Conservation (phyloP, 2,113 vertebrate species). For the Psophia crepitans region DNA sequence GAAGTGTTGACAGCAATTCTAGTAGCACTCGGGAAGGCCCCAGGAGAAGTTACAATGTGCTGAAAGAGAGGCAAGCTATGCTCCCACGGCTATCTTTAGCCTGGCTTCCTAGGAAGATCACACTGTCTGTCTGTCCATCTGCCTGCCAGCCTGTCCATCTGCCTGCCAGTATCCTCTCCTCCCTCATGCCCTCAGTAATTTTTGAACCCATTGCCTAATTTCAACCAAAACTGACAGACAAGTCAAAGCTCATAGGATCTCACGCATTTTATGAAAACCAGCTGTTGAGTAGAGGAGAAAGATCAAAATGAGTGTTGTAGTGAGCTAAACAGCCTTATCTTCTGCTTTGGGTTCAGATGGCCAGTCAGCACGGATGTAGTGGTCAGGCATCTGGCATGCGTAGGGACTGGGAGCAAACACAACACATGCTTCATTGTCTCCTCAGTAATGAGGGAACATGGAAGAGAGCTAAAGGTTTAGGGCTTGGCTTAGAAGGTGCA, state of each 20-base stretch:
- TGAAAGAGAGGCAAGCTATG: not conserved
- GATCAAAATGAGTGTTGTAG: not conserved
- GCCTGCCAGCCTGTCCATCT: not conserved
- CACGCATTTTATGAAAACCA: not conserved
- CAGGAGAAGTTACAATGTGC: not conserved
- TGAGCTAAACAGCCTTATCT: not conserved
- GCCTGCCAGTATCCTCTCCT: not conserved
- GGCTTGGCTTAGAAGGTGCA: not conserved
- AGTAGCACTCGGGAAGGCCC: not conserved
- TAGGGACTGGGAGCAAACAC: not conserved
- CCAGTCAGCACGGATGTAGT: not conserved
- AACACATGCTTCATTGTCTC: not conserved
- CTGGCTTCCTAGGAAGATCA: not conserved
- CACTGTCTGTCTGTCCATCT: not conserved
- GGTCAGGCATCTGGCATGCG: not conserved
- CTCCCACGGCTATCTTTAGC: slow-evolving; percentile 5
- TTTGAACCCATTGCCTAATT: not conserved
- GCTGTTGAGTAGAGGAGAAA: not conserved
- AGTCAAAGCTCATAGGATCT: not conserved
- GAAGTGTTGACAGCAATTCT: not conserved
- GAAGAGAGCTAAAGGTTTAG: not conserved
- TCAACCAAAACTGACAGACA: not conserved
- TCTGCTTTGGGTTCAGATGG: not conserved
- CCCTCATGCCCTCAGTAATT: rapidly evolving
- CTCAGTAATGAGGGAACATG: not conserved